These are phyloP conservation scores for Anguilla japonica DNA, from an alignment of 2,113 vertebrate genomes.

Conservation along the genomic window DNA sequence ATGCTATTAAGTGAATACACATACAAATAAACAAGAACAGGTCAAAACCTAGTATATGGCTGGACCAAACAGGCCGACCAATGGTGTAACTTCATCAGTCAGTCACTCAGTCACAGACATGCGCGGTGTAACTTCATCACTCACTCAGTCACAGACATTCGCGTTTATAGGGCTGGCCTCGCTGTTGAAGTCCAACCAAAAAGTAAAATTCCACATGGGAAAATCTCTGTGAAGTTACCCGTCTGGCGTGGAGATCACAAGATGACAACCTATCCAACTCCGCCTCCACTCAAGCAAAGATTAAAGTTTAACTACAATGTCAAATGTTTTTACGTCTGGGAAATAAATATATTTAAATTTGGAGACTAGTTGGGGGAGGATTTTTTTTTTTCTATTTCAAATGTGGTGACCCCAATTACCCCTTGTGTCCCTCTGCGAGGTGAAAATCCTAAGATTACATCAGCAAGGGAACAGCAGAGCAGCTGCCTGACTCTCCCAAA, in stretches of 20 bases:
- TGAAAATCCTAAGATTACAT: not conserved
- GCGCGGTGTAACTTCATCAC: too few species aligned
- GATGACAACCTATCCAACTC: too few species aligned
- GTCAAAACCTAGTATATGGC: too few species aligned
- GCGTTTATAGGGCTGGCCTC: too few species aligned
- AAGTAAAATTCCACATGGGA: not conserved
- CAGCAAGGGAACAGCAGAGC: not conserved
- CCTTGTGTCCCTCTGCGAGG: not conserved
- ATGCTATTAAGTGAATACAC: not conserved
- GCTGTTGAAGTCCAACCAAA: too few species aligned
- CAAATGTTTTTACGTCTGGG: not conserved
- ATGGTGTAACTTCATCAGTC: too few species aligned
- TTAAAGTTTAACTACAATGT: not conserved
- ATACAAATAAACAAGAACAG: not conserved
- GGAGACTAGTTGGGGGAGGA: too few species aligned
- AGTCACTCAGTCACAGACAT: too few species aligned
- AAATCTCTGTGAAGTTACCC: not conserved
- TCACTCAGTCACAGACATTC: too few species aligned
- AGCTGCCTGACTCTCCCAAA: not conserved
- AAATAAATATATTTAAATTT: too few species aligned
- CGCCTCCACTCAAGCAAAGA: not conserved
- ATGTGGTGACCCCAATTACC: not conserved
- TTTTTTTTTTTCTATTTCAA: not conserved
- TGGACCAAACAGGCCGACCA: too few species aligned
- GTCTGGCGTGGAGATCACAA: not conserved